phyloP scores from a whole-genome alignment of 2,888 invertebrate species.

The Stratiomys singularior region DNA sequence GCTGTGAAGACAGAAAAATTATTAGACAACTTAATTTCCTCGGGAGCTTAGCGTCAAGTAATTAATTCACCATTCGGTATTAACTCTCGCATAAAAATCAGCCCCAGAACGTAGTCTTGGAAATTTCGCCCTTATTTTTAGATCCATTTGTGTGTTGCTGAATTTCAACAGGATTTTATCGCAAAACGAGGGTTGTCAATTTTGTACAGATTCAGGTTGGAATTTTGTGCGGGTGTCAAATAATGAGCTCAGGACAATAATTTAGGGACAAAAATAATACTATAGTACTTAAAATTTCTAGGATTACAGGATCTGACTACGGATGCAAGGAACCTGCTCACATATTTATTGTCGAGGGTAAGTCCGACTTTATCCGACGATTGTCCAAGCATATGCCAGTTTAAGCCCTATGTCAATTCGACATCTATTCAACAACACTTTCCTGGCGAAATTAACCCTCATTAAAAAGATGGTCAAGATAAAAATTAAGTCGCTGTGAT shows the following conservation, averaged over 20 bases:
- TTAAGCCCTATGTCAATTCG: no score
- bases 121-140: background rate
- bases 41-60: constrained; percentile 22
- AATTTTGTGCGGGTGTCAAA: no score
- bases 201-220: background rate
- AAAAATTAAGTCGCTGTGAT: background rate
- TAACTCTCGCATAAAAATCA: constrained; percentile 39
- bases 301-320: no score
- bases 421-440: no score
- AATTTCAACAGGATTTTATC: background rate
- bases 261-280: no score
- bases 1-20: constrained; percentile 3
- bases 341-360: no score
- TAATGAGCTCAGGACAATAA: no score
- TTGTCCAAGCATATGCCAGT: no score
- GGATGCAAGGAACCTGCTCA: no score
- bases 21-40: constrained; percentile 38
- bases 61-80: constrained; percentile 42
- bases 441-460: background rate
- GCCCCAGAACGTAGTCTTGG: background rate
- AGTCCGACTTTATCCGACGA: no score
- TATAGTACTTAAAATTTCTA: no score
- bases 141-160: background rate
- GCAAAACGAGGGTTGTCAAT: background rate
- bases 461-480: background rate